phyloP scores from a whole-genome alignment of 2,797 vertebrate species.

The Harpagifer antarcticus region DNA sequence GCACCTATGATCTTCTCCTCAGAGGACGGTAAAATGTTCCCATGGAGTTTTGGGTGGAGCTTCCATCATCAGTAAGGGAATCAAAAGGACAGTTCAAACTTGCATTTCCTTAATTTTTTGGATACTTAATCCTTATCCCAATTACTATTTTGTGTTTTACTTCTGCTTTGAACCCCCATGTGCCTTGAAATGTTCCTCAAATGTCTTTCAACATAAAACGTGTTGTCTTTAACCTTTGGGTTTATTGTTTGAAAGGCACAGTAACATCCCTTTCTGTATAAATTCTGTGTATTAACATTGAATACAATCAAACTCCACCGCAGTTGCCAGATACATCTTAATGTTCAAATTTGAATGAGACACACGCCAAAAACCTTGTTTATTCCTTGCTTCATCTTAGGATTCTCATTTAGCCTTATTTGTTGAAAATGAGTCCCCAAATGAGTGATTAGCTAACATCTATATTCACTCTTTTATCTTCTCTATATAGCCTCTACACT shows the following conservation, averaged over 20 bases:
- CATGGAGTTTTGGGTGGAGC: conserved; percentile 8
- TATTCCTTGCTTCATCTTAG: background rate
- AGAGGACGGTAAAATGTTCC: background rate
- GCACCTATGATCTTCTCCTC: conserved; percentile 12
- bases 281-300: conserved; percentile 2
- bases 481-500: background rate
- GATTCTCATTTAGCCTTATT: background rate
- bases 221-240: background rate
- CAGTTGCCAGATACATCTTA: background rate
- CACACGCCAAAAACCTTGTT: background rate
- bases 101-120: background rate
- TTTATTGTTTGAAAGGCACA: background rate
- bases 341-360: conserved; percentile 6
- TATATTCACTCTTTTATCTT: conserved; percentile 19
- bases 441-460: conserved; percentile 9
- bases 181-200: background rate
- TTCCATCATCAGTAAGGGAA: background rate
- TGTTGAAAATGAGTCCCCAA: background rate
- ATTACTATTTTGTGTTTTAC: background rate
- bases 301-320: background rate
- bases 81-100: conserved; percentile 4
- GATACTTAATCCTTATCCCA: background rate
- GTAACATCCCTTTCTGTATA: too few relatives aligned
- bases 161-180: background rate
- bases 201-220: conserved; percentile 1